Conservation (phyloP, 2,888 invertebrate genomes). For the Coenonympha glycerion region DNA sequence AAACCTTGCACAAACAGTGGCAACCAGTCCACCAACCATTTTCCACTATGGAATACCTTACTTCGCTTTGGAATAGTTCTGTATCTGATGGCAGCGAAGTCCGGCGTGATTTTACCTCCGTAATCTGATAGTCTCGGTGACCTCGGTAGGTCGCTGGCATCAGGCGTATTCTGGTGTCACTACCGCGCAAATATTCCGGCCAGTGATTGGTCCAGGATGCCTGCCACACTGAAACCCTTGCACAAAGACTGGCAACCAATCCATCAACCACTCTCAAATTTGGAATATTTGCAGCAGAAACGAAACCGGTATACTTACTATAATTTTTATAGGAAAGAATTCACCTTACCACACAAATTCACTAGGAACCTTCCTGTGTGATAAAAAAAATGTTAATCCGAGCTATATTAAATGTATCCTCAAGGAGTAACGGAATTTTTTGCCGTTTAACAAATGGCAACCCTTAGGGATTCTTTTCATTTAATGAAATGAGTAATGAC, state of each 20-base stretch:
- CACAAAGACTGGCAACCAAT: background rate
- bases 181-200: conserved; percentile 48
- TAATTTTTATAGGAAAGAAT: no score
- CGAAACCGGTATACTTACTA: no score
- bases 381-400: no score
- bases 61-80: no score
- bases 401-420: no score
- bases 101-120: conserved; percentile 43
- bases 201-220: conserved; percentile 30
- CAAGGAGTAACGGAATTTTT: no score
- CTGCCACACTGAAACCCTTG: conserved; percentile 5
- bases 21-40: background rate
- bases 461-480: conserved; percentile 18
- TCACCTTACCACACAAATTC: no score
- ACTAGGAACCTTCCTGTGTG: no score
- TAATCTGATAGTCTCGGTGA: conserved; percentile 37
- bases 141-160: conserved; percentile 71
- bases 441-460: background rate
- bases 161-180: conserved; percentile 65
- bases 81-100: conserved; percentile 37
- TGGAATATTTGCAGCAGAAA: no score
- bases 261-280: no score
- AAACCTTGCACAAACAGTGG: background rate
- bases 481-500: conserved; percentile 16
- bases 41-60: no score